Evolutionary conservation across 2,888 invertebrate genomes (phyloP).

Genomic region (Stramonita haemastoma): DNA sequence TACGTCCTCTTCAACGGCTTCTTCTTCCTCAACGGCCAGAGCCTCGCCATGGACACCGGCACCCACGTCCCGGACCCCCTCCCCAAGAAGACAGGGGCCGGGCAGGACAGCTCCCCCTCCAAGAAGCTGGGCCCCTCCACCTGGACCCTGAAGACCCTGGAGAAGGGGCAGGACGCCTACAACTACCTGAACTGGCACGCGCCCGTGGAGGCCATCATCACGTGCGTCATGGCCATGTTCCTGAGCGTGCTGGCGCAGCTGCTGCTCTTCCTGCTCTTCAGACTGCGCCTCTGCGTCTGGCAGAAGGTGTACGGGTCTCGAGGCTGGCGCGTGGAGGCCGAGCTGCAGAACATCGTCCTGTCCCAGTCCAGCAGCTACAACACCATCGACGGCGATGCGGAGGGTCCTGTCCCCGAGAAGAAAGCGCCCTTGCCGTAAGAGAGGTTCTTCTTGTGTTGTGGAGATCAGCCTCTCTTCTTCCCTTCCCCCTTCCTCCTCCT

Average conservation of each 20-base stretch:
- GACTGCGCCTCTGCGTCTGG: conserved; percentile 57
- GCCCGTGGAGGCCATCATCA: conserved; percentile 70
- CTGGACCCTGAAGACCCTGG: background rate
- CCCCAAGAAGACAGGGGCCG: background rate
- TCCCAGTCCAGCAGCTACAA: conserved; percentile 50
- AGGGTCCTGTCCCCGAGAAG: conserved; percentile 19
- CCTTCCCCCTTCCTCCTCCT: too few species aligned
- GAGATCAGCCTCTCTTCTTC: too few species aligned
- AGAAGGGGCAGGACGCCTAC: conserved; percentile 55
- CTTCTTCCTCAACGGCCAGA: conserved; percentile 72
- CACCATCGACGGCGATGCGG: conserved; percentile 46
- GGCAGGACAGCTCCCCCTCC: background rate
- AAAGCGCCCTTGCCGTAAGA: background rate
- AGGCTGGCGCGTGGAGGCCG: conserved; percentile 56
- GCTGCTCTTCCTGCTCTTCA: conserved; percentile 60
- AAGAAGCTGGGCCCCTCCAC: background rate
- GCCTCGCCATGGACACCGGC: conserved; percentile 48
- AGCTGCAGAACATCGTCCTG: conserved; percentile 59
- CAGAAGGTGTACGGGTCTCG: conserved; percentile 53
- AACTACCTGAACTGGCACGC: conserved; percentile 72
- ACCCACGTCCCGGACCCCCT: background rate
- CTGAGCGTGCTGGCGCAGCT: conserved; percentile 62
- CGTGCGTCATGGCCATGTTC: conserved; percentile 67
- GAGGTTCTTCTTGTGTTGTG: too few species aligned
- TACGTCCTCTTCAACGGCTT: conserved; percentile 73